Base-by-base conservation (phyloP, 1,140 invertebrate genomes). In the Dufourea novaeangliae region DNA sequence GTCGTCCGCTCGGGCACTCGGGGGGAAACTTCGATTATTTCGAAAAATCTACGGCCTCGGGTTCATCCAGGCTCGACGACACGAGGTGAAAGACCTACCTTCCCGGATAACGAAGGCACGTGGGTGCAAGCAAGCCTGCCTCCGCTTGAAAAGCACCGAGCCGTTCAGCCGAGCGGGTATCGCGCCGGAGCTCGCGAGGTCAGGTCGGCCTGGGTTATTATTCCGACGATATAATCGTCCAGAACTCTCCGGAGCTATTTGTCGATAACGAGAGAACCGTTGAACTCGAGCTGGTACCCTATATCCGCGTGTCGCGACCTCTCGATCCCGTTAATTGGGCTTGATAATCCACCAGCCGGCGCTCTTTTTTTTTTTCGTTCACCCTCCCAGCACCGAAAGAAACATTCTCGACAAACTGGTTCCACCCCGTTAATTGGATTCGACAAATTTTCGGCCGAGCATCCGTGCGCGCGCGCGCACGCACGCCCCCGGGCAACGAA, bases 141-240 rank as follows among this genome's bases (percentile, higher is more conserved):
- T 70, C 54, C 37, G 68, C 52, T 44, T 59, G 54, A 59, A 59
- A 70, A 17, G 68, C 68, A 59, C 12, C 12, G 34, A 44, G 52
- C 52, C 68, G 52, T 70, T 70, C 32, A 32, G 22, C 34, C 68
- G 54, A 61, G n/a, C 27, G 27, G 34, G 37, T 27, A 39, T 27
- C 50, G n/a, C 12, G 32, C 17, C 52, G 20, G 14, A 41, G 14
- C 56, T 46, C 39, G 37, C 67, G 68, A 39, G 57, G 34, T 70
- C 57, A 29, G 54, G 25, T 59, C 68, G 27, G 27, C 68, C 54
- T n/a, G 32, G 68, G 37, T 70, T 59, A 70, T 70, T 70, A 70
- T 71, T 62, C 56, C 56, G 39, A 46, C 56, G 69, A 46, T 71
- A 71, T 59, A 71, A 71, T 62, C 39, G 39, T 27, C 8, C 37